Evolutionary conservation across 1,140 invertebrate species (phyloP).

Genomic region (Drosophila erecta): DNA sequence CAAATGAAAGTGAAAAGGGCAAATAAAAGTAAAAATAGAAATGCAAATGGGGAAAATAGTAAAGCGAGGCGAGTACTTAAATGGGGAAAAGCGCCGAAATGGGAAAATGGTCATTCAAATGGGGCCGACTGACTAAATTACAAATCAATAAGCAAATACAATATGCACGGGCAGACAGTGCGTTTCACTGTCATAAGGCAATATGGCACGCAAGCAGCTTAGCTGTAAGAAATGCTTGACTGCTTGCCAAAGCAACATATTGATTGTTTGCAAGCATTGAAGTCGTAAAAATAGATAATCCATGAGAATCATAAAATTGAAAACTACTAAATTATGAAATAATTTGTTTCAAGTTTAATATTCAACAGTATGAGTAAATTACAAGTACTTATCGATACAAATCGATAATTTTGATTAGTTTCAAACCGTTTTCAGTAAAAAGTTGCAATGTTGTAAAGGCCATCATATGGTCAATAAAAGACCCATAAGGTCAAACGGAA

Average conservation of each 20-base stretch:
- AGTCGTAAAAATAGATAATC: background rate
- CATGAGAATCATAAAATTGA: background rate
- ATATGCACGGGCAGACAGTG: conserved; percentile 22
- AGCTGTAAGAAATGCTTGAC: background rate
- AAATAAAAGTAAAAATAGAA: conserved; percentile 54
- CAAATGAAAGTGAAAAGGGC: conserved; percentile 69
- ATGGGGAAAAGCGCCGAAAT: conserved; percentile 14
- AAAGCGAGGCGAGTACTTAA: conserved; percentile 27
- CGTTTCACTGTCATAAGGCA: conserved; percentile 14
- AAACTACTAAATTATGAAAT: background rate
- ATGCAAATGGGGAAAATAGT: conserved; percentile 39
- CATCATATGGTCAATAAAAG: background rate
- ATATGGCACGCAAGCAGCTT: background rate
- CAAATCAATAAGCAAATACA: conserved; percentile 67
- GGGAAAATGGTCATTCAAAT: conserved; percentile 25
- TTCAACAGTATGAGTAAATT: background rate
- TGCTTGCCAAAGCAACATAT: background rate
- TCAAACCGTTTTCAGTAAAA: background rate
- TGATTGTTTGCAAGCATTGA: background rate
- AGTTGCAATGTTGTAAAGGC: background rate
- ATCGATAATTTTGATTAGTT: background rate
- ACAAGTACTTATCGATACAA: background rate
- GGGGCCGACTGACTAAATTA: conserved; percentile 61
- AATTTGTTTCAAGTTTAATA: background rate
- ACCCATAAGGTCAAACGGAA: background rate